Evolutionary conservation across 2,113 vertebrate species (phyloP).

Genomic region (Agapornis roseicollis): DNA sequence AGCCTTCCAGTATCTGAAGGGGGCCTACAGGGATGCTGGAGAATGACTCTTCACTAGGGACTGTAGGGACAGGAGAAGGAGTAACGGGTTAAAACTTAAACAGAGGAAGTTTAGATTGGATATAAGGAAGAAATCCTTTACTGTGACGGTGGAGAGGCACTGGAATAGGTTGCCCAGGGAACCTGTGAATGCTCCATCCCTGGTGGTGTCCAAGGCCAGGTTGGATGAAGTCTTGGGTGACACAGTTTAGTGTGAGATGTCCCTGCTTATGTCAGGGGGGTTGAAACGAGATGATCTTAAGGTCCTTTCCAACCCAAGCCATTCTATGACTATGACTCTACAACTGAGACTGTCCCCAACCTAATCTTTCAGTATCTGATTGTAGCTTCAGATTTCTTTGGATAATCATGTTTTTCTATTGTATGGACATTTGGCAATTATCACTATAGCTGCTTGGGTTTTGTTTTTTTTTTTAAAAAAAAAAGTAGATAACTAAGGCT

Average conservation of each 20-base stretch:
- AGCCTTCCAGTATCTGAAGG: neutral
- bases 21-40: neutral
- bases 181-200: neutral
- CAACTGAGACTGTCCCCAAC: neutral
- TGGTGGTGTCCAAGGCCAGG: neutral
- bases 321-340: neutral
- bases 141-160: neutral
- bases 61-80: neutral
- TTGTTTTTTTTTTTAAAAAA: too few relatives aligned
- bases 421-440: slow-evolving; percentile 13
- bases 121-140: neutral
- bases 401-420: neutral
- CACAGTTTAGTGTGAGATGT: neutral
- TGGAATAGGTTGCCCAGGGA: neutral
- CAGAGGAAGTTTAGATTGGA: neutral
- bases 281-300: neutral
- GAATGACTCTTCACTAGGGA: neutral
- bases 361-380: neutral
- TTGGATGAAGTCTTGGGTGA: neutral
- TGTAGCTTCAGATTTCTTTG: neutral
- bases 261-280: neutral
- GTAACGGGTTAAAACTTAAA: neutral
- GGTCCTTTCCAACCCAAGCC: neutral
- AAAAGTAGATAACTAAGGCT: slow-evolving; percentile 38
- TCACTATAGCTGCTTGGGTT: neutral